Conservation (phyloP, 2,888 invertebrate species). For the Cryptosula pallasiana region DNA sequence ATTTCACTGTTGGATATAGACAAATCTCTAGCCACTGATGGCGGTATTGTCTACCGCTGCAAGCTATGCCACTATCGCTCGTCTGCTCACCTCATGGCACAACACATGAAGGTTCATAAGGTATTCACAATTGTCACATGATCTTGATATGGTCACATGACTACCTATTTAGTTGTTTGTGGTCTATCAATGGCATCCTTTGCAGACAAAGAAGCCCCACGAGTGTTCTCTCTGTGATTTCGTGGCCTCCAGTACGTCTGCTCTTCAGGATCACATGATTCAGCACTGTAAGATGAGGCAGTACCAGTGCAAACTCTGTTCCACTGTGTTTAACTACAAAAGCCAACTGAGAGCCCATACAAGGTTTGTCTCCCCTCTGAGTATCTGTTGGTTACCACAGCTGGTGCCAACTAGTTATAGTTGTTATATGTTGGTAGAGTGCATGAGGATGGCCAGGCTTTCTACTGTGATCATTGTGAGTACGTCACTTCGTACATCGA, state of each 20-base stretch:
- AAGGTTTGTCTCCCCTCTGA: background rate
- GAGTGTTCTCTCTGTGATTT: slow-evolving; percentile 49
- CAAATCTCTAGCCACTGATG: background rate
- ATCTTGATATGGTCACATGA: background rate
- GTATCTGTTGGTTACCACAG: too few relatives aligned
- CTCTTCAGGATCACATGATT: slow-evolving; percentile 47
- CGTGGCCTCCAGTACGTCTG: slow-evolving; percentile 40
- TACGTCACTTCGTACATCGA: slow-evolving; percentile 24
- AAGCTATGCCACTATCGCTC: slow-evolving; percentile 47
- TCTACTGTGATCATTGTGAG: slow-evolving; percentile 28
- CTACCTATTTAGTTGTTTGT: background rate
- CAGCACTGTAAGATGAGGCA: slow-evolving; percentile 48
- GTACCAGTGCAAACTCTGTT: slow-evolving; percentile 46
- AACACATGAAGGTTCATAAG: slow-evolving; percentile 47
- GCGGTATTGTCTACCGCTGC: slow-evolving; percentile 32
- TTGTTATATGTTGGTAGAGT: too few relatives aligned
- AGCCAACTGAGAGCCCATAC: slow-evolving; percentile 49
- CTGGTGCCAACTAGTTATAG: too few relatives aligned
- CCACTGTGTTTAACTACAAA: slow-evolving; percentile 46
- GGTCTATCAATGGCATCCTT: background rate
- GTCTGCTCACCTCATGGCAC: slow-evolving; percentile 34
- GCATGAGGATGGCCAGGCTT: slow-evolving; percentile 30
- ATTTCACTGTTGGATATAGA: background rate
- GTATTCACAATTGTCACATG: too few relatives aligned
- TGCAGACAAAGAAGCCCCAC: slow-evolving; percentile 41